Evolutionary conservation across 1,140 invertebrate genomes (phyloP).

Genomic region (Cylas formicarius): DNA sequence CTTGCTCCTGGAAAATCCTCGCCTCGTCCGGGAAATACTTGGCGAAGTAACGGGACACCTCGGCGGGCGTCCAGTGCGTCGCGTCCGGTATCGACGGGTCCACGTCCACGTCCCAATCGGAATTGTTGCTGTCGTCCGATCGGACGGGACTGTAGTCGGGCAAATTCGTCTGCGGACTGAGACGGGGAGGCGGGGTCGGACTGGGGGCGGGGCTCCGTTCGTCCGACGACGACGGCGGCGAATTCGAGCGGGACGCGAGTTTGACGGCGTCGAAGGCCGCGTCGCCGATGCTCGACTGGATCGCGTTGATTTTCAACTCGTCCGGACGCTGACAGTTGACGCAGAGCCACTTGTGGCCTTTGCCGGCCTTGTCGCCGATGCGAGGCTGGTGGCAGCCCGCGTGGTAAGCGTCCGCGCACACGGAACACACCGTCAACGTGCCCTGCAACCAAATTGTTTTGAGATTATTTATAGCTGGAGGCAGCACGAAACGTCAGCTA

Average conservation of each 20-base stretch:
- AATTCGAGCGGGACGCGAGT: conserved; percentile 23
- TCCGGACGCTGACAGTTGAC: conserved; percentile 47
- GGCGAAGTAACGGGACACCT: conserved; percentile 74
- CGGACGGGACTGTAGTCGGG: conserved; percentile 15
- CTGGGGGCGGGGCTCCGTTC: conserved; percentile 21
- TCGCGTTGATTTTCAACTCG: conserved; percentile 35
- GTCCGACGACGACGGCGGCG: conserved; percentile 20
- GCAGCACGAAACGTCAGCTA: too few species aligned
- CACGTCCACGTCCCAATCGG: conserved; percentile 41
- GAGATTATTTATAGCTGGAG: too few species aligned
- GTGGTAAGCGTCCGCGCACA: conserved; percentile 78
- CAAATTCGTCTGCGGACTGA: conserved; percentile 36
- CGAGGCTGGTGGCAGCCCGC: conserved; percentile 62
- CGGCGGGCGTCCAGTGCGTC: conserved; percentile 68
- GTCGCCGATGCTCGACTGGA: conserved; percentile 33
- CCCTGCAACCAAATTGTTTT: conserved; percentile 49
- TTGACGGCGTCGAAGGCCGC: conserved; percentile 20
- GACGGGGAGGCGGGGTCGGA: conserved; percentile 33
- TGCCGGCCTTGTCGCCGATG: conserved; percentile 48
- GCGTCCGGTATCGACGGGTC: conserved; percentile 70
- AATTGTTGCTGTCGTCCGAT: conserved; percentile 19
- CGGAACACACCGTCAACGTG: conserved; percentile 65
- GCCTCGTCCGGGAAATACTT: conserved; percentile 68
- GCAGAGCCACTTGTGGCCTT: conserved; percentile 52
- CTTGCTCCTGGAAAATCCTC: conserved; percentile 71